A percentile compares a stretch with the other conserved stretches of the same genome.
phyloP scores from a whole-genome alignment of 2,113 vertebrate species.

The Channa maculata region DNA sequence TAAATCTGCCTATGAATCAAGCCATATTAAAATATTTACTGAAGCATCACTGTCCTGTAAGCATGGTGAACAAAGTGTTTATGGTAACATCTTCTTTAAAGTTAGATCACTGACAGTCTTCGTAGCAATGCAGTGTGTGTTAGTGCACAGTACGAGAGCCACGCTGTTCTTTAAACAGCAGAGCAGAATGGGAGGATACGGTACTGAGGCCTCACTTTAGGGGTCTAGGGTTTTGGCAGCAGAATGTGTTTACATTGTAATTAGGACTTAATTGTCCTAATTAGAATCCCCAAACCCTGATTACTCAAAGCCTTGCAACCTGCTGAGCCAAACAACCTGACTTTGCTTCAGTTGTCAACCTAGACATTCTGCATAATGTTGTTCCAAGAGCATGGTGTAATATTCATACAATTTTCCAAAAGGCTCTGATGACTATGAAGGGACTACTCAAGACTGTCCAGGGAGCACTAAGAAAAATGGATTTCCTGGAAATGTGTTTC shows the following conservation, averaged over 20 bases:
- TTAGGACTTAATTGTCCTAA: conserved; percentile 82
- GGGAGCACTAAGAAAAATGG: conserved; percentile 51
- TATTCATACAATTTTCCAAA: conserved; percentile 61
- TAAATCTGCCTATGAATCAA: background rate
- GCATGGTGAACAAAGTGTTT: background rate
- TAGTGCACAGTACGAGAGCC: conserved; percentile 27
- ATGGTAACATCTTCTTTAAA: background rate
- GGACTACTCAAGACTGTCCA: conserved; percentile 51
- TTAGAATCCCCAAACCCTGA: conserved; percentile 78
- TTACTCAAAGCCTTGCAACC: conserved; percentile 66
- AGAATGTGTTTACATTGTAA: conserved; percentile 82
- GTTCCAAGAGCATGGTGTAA: conserved; percentile 49
- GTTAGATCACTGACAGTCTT: background rate
- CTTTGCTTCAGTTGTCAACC: conserved; percentile 52
- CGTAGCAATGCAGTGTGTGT: conserved; percentile 24
- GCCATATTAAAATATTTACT: background rate
- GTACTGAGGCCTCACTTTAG: conserved; percentile 71
- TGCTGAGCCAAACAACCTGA: conserved; percentile 66
- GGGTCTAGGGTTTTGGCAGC: conserved; percentile 75
- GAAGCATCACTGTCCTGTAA: background rate
- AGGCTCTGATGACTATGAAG: conserved; percentile 62
- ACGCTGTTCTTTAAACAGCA: conserved; percentile 52
- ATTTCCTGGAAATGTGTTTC: conserved; percentile 67
- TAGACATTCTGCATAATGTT: conserved; percentile 33
- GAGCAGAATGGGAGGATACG: conserved; percentile 58